Evolutionary conservation across 2,888 invertebrate species (phyloP).

Genomic region (Mesochorus sp.): DNA sequence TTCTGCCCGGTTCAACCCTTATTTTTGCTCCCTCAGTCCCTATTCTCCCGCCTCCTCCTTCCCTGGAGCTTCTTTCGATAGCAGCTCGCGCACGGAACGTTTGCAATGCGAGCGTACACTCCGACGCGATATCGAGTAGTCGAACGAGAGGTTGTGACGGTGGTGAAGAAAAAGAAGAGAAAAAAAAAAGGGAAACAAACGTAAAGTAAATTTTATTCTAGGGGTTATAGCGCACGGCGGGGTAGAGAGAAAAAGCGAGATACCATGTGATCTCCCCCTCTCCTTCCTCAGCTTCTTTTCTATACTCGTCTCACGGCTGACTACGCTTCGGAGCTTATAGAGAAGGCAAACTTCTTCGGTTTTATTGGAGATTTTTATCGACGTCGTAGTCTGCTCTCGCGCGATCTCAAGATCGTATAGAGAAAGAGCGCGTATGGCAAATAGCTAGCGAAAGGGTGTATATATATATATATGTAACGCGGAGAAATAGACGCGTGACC

Average conservation of each 20-base stretch:
- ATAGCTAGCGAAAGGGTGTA: not conserved
- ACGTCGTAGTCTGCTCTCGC: conserved; percentile 31
- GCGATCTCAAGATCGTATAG: not conserved
- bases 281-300: not conserved
- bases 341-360: conserved; percentile 39
- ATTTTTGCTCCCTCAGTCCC: conserved; percentile 11
- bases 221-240: conserved; percentile 27
- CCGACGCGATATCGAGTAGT: conserved; percentile 55
- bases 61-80: not conserved
- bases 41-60: not conserved
- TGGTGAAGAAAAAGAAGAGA: not conserved
- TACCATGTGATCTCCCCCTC: not conserved
- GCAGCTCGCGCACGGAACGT: not conserved
- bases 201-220: conserved; percentile 55
- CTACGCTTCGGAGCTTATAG: conserved; percentile 13
- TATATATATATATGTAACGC: not conserved
- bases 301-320: conserved; percentile 29
- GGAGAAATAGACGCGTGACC: conserved; percentile 17
- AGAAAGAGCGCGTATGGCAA: not conserved
- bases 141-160: conserved; percentile 4
- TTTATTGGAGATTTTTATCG: conserved; percentile 58
- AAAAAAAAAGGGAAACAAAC: conserved; percentile 5
- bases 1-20: conserved; percentile 30
- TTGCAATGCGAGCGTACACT: conserved; percentile 34
- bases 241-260: not conserved